Percentiles rank a stretch among this genome's conserved stretches.
Evolutionary conservation across 2,888 invertebrate genomes (phyloP).

Genomic region (Drosophila anomalipes): DNA sequence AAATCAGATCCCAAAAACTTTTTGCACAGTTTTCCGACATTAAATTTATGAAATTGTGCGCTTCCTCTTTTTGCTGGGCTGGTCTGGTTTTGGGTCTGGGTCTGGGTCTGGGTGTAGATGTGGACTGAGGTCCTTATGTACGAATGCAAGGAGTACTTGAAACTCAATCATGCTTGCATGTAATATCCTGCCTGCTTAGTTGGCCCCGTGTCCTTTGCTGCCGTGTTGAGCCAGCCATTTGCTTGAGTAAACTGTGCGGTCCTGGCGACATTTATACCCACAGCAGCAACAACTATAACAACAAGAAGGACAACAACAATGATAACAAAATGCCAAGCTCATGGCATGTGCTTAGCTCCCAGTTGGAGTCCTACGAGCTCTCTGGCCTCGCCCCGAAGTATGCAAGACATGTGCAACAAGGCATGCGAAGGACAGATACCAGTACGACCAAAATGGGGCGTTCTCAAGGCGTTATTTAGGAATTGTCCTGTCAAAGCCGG

Average conservation of each 20-base stretch:
- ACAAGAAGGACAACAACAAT: constrained; percentile 47
- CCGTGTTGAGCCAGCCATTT: constrained; percentile 77
- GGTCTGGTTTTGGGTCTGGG: neutral
- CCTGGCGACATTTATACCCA: constrained; percentile 73
- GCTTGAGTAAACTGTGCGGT: constrained; percentile 79
- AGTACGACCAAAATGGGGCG: constrained; percentile 30
- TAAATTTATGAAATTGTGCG: constrained; percentile 79
- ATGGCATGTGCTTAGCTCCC: constrained; percentile 53
- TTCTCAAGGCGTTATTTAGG: constrained; percentile 26
- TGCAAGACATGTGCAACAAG: constrained; percentile 74
- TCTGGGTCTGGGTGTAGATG: neutral
- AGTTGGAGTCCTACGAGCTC: constrained; percentile 41
- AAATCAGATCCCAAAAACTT: constrained; percentile 66
- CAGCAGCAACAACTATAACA: constrained; percentile 30
- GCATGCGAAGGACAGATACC: constrained; percentile 58
- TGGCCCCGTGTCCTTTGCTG: constrained; percentile 47
- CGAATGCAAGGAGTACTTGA: constrained; percentile 56
- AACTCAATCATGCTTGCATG: constrained; percentile 81
- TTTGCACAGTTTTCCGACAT: constrained; percentile 66
- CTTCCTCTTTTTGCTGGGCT: constrained; percentile 59
- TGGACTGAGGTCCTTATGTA: constrained; percentile 17
- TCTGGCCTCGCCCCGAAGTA: constrained; percentile 44
- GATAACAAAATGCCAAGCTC: constrained; percentile 75
- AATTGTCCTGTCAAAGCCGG: constrained; percentile 32
- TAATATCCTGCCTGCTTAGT: constrained; percentile 73